Evolutionary conservation across 1,140 invertebrate species (phyloP), one percentile per base, ranked within the genome.

Genomic region (Prorops nasuta): DNA sequence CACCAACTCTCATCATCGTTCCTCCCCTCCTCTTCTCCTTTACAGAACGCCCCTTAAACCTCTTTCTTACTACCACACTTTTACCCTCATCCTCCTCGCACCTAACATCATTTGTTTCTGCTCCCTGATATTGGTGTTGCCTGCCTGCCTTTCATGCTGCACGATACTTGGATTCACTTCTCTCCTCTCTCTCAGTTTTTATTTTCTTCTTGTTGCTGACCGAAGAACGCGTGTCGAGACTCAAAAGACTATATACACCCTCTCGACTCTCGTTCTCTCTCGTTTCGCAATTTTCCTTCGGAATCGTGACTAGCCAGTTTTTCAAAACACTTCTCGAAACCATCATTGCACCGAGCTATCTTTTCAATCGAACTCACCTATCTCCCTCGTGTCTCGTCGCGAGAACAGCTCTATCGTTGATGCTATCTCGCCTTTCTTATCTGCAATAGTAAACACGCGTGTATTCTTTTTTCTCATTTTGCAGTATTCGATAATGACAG

Each of bases 371-470:
- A n/a, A n/a, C n/a, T n/a, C n/a, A n/a, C n/a, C n/a, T n/a, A n/a
- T n/a, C n/a, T n/a, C n/a, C n/a, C n/a, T n/a, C n/a, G n/a, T n/a
- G n/a, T n/a, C n/a, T n/a, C n/a, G n/a, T n/a, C n/a, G n/a, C n/a
- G n/a, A n/a, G n/a, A n/a, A n/a, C n/a, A n/a, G n/a, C n/a, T n/a
- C n/a, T n/a, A n/a, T n/a, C n/a, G n/a, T n/a, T n/a, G n/a, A n/a
- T n/a, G n/a, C n/a, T n/a, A n/a, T n/a, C n/a, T 58, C 55, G 49
- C 24, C 38, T 22, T 31, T 42, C 54, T 58, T 58, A 58, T 58
- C 56, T 42, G 31, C 41, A 22, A 44, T 16, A 41, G 54, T 24
- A 57, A 58, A 58, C 48, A 58, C n/a, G n/a, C n/a, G n/a, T n/a
- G n/a, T n/a, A n/a, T n/a, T n/a, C n/a, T n/a, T n/a, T n/a, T n/a